A percentile compares a stretch with the other conserved stretches of the same genome.
phyloP scores from a whole-genome alignment of 2,888 invertebrate species.

The Ophioninae sp. region DNA sequence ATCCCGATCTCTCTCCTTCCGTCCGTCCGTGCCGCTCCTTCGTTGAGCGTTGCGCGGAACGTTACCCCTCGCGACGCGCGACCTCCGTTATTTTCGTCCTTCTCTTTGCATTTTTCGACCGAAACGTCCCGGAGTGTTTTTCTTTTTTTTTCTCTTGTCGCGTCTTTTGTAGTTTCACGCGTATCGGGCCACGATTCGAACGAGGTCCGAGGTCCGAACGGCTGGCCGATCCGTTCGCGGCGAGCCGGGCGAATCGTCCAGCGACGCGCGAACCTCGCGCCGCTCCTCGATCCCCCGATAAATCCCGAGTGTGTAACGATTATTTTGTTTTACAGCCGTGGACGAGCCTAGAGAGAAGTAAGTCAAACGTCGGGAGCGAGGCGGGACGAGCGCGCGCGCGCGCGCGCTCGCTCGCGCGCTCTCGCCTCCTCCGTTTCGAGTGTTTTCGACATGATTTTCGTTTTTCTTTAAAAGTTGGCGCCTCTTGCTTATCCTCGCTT shows the following conservation, averaged over 20 bases:
- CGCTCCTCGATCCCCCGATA: not conserved
- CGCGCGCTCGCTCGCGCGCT: conserved; percentile 40
- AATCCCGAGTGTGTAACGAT: conserved; percentile 56
- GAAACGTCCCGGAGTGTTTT: no score
- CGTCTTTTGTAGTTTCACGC: not conserved
- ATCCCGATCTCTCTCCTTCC: not conserved
- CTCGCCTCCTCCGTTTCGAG: conserved; percentile 7
- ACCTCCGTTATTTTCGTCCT: no score
- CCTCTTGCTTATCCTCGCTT: not conserved
- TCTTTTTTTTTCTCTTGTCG: not conserved
- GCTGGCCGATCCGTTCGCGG: not conserved
- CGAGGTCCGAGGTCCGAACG: conserved; percentile 36
- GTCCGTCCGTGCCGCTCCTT: not conserved
- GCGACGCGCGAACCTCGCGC: no score
- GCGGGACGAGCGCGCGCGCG: conserved; percentile 56
- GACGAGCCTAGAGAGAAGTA: conserved; percentile 98
- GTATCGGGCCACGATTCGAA: no score
- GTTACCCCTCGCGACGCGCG: no score
- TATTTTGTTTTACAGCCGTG: conserved; percentile 89
- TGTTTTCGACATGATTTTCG: not conserved
- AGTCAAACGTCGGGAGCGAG: conserved; percentile 82
- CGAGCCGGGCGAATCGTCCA: no score
- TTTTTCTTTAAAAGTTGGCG: not conserved
- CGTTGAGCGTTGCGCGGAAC: not conserved
- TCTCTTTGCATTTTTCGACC: no score